phyloP scores from a whole-genome alignment of 1,140 invertebrate species.

The Ceratosolen fusciceps region DNA sequence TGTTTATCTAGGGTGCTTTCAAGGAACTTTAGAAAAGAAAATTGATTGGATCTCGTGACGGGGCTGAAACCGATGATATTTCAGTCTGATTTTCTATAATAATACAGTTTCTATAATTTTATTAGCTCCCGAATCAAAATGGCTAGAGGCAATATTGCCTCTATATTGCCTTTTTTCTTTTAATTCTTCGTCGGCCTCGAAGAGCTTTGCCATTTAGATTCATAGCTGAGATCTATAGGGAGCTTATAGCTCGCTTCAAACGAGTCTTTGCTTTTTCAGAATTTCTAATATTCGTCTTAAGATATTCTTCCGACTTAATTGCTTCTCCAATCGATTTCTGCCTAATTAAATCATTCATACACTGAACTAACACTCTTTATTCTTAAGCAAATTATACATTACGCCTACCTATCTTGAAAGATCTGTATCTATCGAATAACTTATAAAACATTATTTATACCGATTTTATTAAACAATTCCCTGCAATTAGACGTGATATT shows the following conservation, averaged over 20 bases:
- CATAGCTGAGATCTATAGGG: too few relatives aligned
- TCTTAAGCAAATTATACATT: neutral
- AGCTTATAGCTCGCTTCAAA: too few relatives aligned
- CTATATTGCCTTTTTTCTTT: too few relatives aligned
- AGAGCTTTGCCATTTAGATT: too few relatives aligned
- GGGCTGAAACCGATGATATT: too few relatives aligned
- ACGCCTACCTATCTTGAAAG: neutral
- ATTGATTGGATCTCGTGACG: neutral
- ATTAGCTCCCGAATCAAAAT: too few relatives aligned
- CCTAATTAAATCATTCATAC: neutral
- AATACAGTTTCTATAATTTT: too few relatives aligned
- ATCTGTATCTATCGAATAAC: too few relatives aligned
- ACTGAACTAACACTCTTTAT: neutral
- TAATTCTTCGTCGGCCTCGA: too few relatives aligned
- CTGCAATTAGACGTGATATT: neutral
- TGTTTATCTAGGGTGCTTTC: neutral
- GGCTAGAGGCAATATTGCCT: too few relatives aligned
- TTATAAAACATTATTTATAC: too few relatives aligned
- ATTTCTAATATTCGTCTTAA: neutral
- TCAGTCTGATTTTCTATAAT: too few relatives aligned
- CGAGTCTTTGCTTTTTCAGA: neutral
- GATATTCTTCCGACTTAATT: neutral
- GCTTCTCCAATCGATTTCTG: neutral
- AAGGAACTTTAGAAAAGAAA: neutral
- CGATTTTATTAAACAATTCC: neutral